Percentiles rank a stretch among this genome's conserved stretches.
phyloP scores from a whole-genome alignment of 2,888 invertebrate genomes.

The Drosophila emarginata region DNA sequence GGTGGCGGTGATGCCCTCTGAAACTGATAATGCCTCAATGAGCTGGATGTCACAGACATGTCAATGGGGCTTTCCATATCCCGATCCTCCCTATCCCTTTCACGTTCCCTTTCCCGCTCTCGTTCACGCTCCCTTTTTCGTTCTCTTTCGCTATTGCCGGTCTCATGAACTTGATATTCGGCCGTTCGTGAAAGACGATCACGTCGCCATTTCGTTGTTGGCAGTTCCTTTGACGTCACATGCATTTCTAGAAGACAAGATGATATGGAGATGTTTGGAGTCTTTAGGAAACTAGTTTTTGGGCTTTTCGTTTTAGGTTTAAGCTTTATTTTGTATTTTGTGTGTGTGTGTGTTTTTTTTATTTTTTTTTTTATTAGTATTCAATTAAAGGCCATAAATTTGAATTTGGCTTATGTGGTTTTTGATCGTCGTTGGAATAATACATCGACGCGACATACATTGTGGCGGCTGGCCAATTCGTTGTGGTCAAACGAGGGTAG shows the following conservation, averaged over 20 bases:
- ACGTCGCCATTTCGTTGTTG: conserved; percentile 88
- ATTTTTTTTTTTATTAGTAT: conserved; percentile 28
- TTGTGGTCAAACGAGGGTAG: not conserved
- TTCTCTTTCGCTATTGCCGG: conserved; percentile 36
- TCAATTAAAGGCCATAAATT: conserved; percentile 56
- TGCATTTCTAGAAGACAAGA: conserved; percentile 79
- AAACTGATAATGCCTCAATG: conserved; percentile 67
- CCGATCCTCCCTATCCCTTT: conserved; percentile 42
- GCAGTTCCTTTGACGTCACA: conserved; percentile 85
- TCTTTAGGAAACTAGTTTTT: conserved; percentile 40
- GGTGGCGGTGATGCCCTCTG: conserved; percentile 80
- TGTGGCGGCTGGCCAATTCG: not conserved
- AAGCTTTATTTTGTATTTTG: conserved; percentile 3
- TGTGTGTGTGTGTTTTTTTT: too few relatives aligned
- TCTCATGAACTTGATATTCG: conserved; percentile 76
- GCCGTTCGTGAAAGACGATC: conserved; percentile 85
- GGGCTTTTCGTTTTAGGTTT: not conserved
- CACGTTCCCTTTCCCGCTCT: not conserved
- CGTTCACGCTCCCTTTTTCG: conserved; percentile 30
- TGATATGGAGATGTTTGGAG: conserved; percentile 21
- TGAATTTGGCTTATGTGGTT: conserved; percentile 28
- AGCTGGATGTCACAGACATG: conserved; percentile 81
- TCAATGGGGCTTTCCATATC: conserved; percentile 81
- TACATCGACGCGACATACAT: not conserved
- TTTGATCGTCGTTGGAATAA: conserved; percentile 10